Evolutionary conservation across 2,888 invertebrate species (phyloP).

Genomic region (Ectropis crepuscularia): DNA sequence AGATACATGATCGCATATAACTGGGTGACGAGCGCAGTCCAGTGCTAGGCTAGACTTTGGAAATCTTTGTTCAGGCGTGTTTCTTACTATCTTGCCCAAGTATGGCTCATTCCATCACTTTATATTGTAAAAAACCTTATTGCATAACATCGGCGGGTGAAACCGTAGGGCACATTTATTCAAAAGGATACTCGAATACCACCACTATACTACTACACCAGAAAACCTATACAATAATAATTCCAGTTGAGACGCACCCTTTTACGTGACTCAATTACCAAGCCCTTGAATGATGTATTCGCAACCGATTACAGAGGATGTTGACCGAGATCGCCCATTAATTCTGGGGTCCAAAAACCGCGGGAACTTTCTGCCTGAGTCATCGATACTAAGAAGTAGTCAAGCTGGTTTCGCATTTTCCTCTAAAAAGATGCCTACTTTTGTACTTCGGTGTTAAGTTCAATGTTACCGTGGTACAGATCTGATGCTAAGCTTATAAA

Average conservation of each 20-base stretch:
- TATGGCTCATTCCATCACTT: no score
- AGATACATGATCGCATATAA: no score
- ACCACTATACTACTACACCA: not conserved
- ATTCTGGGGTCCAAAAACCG: slow-evolving; percentile 38
- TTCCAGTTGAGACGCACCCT: not conserved
- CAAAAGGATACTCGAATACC: no score
- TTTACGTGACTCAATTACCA: not conserved
- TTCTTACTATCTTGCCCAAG: no score
- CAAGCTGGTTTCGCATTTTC: slow-evolving; percentile 40
- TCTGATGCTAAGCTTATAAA: no score
- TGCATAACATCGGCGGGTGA: no score
- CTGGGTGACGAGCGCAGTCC: no score
- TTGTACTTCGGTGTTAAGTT: not conserved
- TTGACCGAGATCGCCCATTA: slow-evolving; percentile 35
- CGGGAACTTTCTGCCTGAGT: slow-evolving; percentile 50
- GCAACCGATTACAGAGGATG: slow-evolving; percentile 24
- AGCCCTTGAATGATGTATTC: slow-evolving; percentile 1
- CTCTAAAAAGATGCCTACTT: slow-evolving; percentile 25
- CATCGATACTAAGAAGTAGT: slow-evolving; percentile 52
- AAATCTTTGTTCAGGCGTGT: no score
- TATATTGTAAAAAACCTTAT: no score
- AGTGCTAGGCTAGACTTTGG: no score
- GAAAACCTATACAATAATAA: not conserved
- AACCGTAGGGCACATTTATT: no score
- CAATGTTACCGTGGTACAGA: not conserved